Evolutionary conservation across 2,797 vertebrate genomes (phyloP).

Genomic region (Neoniphon sammara): DNA sequence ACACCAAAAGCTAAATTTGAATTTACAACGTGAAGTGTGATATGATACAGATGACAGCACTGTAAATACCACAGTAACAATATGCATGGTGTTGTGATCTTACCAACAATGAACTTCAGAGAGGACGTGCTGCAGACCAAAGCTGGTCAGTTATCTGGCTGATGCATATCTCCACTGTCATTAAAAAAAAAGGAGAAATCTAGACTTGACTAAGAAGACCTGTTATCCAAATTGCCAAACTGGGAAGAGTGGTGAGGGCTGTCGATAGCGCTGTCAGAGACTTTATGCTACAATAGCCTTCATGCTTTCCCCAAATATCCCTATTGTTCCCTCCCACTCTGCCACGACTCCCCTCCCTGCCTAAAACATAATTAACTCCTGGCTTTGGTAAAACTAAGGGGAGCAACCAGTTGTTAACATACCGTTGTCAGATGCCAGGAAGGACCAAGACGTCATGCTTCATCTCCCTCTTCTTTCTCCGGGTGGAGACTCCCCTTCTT

Average conservation of each 20-base stretch:
- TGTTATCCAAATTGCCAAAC: conserved; percentile 35
- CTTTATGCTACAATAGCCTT: conserved; percentile 37
- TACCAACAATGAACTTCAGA: conserved; percentile 65
- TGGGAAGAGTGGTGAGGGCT: conserved; percentile 54
- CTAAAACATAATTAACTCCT: conserved; percentile 34
- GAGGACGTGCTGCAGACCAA: conserved; percentile 19
- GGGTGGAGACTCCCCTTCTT: conserved; percentile 60
- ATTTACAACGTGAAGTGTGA: conserved; percentile 14
- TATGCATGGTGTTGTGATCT: conserved; percentile 33
- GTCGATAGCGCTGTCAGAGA: conserved; percentile 40
- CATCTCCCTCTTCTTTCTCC: conserved; percentile 39
- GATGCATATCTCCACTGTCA: conserved; percentile 27
- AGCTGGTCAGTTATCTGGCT: conserved; percentile 6
- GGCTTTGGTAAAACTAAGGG: conserved; percentile 13
- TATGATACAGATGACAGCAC: conserved; percentile 23
- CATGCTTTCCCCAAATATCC: conserved; percentile 55
- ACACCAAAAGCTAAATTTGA: conserved; percentile 5
- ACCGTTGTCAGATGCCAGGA: conserved; percentile 58
- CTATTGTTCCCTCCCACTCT: conserved; percentile 72
- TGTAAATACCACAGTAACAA: conserved; percentile 24
- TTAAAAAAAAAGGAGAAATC: background rate
- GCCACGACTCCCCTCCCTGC: conserved; percentile 46
- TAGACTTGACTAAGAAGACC: background rate
- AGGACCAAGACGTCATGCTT: conserved; percentile 47
- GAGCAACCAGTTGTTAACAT: background rate